phyloP scores from a whole-genome alignment of 2,888 invertebrate species.

The Panzeria rudis region DNA sequence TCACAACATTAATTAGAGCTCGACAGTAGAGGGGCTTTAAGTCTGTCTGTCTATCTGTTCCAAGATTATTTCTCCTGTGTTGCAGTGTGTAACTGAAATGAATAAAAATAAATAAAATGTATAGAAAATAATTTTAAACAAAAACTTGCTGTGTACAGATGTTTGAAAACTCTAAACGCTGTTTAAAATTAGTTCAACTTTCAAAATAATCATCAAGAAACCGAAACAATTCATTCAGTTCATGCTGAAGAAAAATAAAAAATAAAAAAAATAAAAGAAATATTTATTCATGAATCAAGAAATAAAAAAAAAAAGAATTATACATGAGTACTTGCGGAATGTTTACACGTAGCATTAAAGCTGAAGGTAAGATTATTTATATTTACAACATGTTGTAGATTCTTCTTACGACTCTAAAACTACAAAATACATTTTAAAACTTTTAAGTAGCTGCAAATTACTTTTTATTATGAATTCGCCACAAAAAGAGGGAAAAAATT shows the following conservation, averaged over 20 bases:
- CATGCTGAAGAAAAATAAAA: background rate
- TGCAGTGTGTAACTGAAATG: conserved; percentile 5
- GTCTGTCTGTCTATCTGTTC: background rate
- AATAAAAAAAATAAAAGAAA: background rate
- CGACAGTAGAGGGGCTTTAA: conserved; percentile 24
- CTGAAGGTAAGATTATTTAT: conserved; percentile 39
- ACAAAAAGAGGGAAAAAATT: conserved; percentile 30
- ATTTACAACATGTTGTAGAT: conserved; percentile 20
- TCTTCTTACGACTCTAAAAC: background rate
- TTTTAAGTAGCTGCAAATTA: conserved; percentile 62
- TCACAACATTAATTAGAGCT: conserved; percentile 68
- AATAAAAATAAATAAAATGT: too few species aligned
- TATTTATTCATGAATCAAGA: conserved; percentile 27
- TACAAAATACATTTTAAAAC: conserved; percentile 44
- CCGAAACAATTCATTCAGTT: conserved; percentile 28
- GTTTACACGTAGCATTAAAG: conserved; percentile 38
- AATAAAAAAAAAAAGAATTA: conserved; percentile 16
- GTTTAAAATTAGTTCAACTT: conserved; percentile 66
- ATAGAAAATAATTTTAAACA: conserved; percentile 30
- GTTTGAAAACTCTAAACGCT: conserved; percentile 51
- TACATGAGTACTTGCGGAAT: conserved; percentile 57
- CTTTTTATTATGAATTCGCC: conserved; percentile 47
- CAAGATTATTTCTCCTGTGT: background rate
- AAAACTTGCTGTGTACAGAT: conserved; percentile 33
- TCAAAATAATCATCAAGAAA: conserved; percentile 44